Evolutionary conservation across 1,140 invertebrate genomes (phyloP).

Genomic region (Tetragnatha versicolor): DNA sequence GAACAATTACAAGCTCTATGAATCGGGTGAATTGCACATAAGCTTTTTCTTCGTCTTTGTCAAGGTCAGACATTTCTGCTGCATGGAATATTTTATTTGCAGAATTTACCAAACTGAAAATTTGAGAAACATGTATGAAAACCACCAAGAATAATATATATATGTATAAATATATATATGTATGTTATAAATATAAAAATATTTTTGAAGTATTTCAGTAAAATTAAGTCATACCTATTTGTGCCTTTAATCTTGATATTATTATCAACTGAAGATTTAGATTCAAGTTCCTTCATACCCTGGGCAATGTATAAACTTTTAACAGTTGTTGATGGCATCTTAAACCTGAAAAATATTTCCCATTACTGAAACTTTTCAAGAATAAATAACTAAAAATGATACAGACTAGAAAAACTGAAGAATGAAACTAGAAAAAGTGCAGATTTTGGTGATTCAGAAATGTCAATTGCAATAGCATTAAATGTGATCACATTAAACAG

Average conservation of each 20-base stretch:
- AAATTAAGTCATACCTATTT: neutral
- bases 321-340: slow-evolving; percentile 49
- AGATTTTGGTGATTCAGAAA: too few species aligned
- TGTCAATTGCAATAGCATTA: too few species aligned
- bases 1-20: slow-evolving; percentile 67
- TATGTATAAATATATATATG: neutral
- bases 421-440: too few species aligned
- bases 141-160: neutral
- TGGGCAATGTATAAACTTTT: slow-evolving; percentile 62
- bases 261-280: slow-evolving; percentile 56
- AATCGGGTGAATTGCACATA: slow-evolving; percentile 77
- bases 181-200: neutral
- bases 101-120: slow-evolving; percentile 60
- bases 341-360: neutral
- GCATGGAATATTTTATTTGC: slow-evolving; percentile 70
- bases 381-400: too few species aligned
- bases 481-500: too few species aligned
- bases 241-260: slow-evolving; percentile 54
- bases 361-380: too few species aligned
- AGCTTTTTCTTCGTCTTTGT: slow-evolving; percentile 73
- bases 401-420: too few species aligned
- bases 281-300: slow-evolving; percentile 60
- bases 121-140: neutral
- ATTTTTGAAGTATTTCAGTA: neutral
- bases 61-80: slow-evolving; percentile 67